Evolutionary conservation across 2,113 vertebrate species (phyloP), one percentile per base, ranked within the genome.

Genomic region (Sorex araneus): DNA sequence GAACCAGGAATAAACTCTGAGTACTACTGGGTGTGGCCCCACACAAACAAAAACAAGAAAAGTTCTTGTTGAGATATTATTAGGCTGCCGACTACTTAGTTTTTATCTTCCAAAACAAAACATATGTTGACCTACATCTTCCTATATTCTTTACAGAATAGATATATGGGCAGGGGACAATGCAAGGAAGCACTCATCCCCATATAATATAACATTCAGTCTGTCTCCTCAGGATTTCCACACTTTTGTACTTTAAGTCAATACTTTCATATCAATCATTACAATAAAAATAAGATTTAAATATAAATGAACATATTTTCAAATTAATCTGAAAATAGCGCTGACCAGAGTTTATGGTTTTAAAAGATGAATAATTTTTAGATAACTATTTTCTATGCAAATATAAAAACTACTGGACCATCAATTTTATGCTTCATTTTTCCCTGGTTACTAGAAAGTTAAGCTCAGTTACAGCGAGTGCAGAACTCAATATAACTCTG

Each of bases 301-400:
- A 71, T 79, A 89, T 45, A 30, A 93, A 94, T 79, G 84, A 64
- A 81, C 78, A 90, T 75, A 3, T 82, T 96, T 80, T 21, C 67
- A 75, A 77, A 79, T 85, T 85, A 79, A 85, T 21, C 30, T 50
- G 43, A 64, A 30, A 71, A 74, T 76, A 47, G 19, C 47, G 25
- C 27, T 84, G 36, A 87, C 50, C 50, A 82, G n/a, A 90, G n/a
- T 67, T 86, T 54, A 32, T 83, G 19, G 13, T 75, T 34, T 32
- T 83, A 30, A 70, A 78, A 91, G 88, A 16, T 11, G 23, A 75
- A 54, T 92, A n/a, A 63, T 36, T 76, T 91, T 34, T 71, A 34
- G 83, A 75, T 87, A 78, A 16, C 11, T 76, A 43, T 85, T 88
- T 50, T 13, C 15, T 54, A 74, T 89, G 79, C 18, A 83, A 78